Evolutionary conservation across 2,888 invertebrate genomes (phyloP), one percentile per base, ranked within the genome.

Genomic region (Cremastobaeus sp.): DNA sequence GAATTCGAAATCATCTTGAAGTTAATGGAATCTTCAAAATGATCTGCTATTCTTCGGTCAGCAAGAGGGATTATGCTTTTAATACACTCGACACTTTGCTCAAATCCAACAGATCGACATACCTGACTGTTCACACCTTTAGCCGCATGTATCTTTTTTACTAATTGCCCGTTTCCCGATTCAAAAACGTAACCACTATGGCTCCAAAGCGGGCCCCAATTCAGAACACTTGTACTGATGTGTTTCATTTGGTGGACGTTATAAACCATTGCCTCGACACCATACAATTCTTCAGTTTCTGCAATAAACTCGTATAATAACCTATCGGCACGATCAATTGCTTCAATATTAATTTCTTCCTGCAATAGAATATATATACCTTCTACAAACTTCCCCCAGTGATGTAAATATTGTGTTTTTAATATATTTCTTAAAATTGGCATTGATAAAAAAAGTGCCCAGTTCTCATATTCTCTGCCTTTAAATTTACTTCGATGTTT

Each of bases 241-340:
- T 76, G 73, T 14, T 60, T 12, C 3, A 73, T 47, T 25, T 73
- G 59, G 32, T 76, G 76, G 5, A 73, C 35, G 35, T 70, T 76
- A 34, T 35, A 65, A 2, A 57, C 45, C 60, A 73, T 69, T 8
- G 35, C 59, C 15, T 3, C 2, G 6, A 15, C 5, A 5, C 47
- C 59, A 15, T 59, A 59, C 9, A 54, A n/a, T 12, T 25, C 28
- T 50, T 62, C 59, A 4, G 43, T 52, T 30, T 57, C 28, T 50
- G 28, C 37, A 32, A 59, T 47, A 34, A 48, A 48, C n/a, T 32
- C 32, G 9, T 48, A 18, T 3, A 48, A 15, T 8, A 59, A 43
- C 34, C 4, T 12, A 14, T 66, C 60, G 17, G 76, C 70, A 14
- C 20, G 41, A 21, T 41, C 41, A 9, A 74, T 17, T 4, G 54